Conservation (phyloP, 2,888 invertebrate species). For the Brachycybe producta region DNA sequence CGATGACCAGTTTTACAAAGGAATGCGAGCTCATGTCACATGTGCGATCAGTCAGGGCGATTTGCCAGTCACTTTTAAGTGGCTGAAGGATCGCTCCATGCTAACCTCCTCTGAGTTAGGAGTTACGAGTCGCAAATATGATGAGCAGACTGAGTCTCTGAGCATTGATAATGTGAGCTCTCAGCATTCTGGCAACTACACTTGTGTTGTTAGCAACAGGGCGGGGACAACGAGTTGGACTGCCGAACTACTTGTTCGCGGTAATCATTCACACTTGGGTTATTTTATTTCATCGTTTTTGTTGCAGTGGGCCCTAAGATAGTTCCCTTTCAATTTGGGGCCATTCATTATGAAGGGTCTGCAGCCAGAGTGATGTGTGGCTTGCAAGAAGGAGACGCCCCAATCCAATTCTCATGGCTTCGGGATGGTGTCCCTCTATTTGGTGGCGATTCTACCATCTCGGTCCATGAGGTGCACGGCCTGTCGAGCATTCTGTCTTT, state of each 20-base stretch:
- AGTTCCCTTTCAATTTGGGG: slow-evolving; percentile 42
- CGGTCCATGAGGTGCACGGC: slow-evolving; percentile 6
- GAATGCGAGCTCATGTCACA: slow-evolving; percentile 6
- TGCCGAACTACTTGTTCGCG: slow-evolving; percentile 10
- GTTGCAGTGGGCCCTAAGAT: slow-evolving; percentile 60
- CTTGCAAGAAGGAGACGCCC: slow-evolving; percentile 29
- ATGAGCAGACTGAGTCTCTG: background rate
- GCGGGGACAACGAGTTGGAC: slow-evolving; percentile 4
- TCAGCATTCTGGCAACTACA: slow-evolving; percentile 9
- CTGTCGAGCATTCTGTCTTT: slow-evolving; percentile 43
- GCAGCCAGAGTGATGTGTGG: slow-evolving; percentile 21
- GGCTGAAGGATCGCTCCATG: slow-evolving; percentile 31
- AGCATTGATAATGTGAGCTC: slow-evolving; percentile 9
- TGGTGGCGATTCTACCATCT: slow-evolving; percentile 42
- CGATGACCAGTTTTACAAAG: slow-evolving; percentile 12
- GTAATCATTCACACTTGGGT: slow-evolving; percentile 23
- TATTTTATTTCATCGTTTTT: slow-evolving; percentile 40
- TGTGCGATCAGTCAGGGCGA: slow-evolving; percentile 24
- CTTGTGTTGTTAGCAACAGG: slow-evolving; percentile 7
- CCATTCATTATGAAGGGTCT: slow-evolving; percentile 21
- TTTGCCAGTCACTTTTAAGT: slow-evolving; percentile 30
- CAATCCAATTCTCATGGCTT: slow-evolving; percentile 50
- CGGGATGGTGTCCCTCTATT: slow-evolving; percentile 48
- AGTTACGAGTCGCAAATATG: slow-evolving; percentile 23
- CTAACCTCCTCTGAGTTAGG: slow-evolving; percentile 25